Evolutionary conservation across 2,113 vertebrate species (phyloP), one percentile per base, ranked within the genome.

Genomic region (Ciconia boyciana): DNA sequence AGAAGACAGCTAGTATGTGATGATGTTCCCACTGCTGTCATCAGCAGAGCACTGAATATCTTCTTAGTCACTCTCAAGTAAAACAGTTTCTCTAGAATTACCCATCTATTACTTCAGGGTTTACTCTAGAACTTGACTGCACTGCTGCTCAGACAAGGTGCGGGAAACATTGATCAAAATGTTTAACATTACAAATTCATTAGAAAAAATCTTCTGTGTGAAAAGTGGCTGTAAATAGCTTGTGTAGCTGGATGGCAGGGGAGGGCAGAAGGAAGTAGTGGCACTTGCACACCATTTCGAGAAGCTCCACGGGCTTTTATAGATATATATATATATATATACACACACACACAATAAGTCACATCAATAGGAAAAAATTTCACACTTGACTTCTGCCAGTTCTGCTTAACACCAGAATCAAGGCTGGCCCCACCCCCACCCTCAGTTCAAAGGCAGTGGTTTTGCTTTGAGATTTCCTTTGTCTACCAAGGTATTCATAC

Each of bases 161-260:
- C 29, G 71, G 39, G 20, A 91, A 94, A 51, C 9, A 39, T 5
- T 16, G 57, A 46, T 6, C n/a, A 44, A 70, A 71, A 39, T 3
- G 4, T 34, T 80, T 61, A 87, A 48, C 6, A 12, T 43, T 3
- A 75, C 3, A 61, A 88, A 85, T 36, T 28, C 26, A 22, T 29
- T 11, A 55, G 18, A 83, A 61, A 58, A 58, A 64, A 48, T 26
- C 34, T 29, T 52, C n/a, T 24, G 4, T 15, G 32, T 44, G 32
- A 71, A 61, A 86, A 72, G 11, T 3, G 68, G n/a, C 32, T 44
- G 13, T 29, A 62, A 82, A 12, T 32, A 60, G 4, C 19, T 48
- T 34, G 21, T 15, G 21, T 12, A 62, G 66, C 20, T 26, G 8
- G 19, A 3, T 3, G 7, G 55, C 2, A 19, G 0, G 2, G 29